phyloP scores from a whole-genome alignment of 2,888 invertebrate genomes.

The Harpagoxenus sublaevis region DNA sequence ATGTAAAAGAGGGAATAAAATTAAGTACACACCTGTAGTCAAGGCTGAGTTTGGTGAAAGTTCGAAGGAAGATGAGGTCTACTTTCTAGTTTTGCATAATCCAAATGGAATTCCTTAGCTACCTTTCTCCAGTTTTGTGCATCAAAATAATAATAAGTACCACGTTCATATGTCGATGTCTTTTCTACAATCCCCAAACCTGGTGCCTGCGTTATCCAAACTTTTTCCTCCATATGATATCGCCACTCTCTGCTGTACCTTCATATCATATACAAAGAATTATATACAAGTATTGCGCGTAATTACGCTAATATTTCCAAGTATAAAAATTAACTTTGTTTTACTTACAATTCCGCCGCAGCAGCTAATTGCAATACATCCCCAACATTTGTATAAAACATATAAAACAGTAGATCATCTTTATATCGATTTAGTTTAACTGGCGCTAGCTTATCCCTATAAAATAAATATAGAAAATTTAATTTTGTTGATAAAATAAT shows the following conservation, averaged over 20 bases:
- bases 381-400: conserved; percentile 99
- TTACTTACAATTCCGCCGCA: conserved; percentile 97
- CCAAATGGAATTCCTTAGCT: conserved; percentile 99
- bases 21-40: conserved; percentile 82
- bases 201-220: conserved; percentile 99
- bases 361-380: conserved; percentile 99
- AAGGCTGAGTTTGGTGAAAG: conserved; percentile 88
- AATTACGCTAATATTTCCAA: background rate
- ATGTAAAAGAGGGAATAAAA: conserved; percentile 21
- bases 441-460: conserved; percentile 96
- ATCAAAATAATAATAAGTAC: conserved; percentile 99
- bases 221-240: conserved; percentile 99
- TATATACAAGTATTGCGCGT: background rate
- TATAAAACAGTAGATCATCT: conserved; percentile 99
- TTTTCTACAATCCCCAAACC: conserved; percentile 98
- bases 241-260: conserved; percentile 99
- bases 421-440: conserved; percentile 98
- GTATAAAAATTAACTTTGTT: conserved; percentile 9
- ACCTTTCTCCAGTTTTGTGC: conserved; percentile 99
- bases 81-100: conserved; percentile 99
- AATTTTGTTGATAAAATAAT: conserved; percentile 28
- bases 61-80: conserved; percentile 92
- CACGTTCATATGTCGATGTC: conserved; percentile 98
- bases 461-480: conserved; percentile 75
- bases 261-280: conserved; percentile 59